These are phyloP conservation scores for Turritopsis dohrnii DNA, from an alignment of 30 jellyfish, hydroid and myxozoan species.

Conservation along the genomic window DNA sequence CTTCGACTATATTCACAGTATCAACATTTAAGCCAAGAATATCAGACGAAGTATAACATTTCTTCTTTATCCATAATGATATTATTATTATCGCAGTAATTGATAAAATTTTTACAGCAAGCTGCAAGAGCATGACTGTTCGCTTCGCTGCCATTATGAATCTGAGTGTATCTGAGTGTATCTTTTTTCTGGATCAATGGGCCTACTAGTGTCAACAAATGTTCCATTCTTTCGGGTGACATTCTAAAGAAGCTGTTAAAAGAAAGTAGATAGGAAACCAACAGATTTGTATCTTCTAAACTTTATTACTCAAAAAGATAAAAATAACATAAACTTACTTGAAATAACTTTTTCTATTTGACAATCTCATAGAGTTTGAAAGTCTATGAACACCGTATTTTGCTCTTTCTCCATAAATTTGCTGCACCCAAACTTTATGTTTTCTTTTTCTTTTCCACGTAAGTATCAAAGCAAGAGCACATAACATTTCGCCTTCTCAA, in stretches of 20 bases:
- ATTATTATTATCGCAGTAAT: not conserved
- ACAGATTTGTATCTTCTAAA: not conserved
- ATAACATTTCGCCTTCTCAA: not conserved
- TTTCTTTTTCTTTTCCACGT: not conserved
- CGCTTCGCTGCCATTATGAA: constrained; percentile 1
- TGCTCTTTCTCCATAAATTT: not conserved
- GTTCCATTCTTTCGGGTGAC: constrained; percentile 11
- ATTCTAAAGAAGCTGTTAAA: constrained; percentile 11
- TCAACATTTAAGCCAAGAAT: too few species aligned
- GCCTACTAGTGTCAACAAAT: constrained; percentile 3
- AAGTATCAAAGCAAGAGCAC: not conserved
- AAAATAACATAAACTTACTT: not conserved
- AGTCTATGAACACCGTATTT: constrained; percentile 4
- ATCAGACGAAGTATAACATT: too few species aligned
- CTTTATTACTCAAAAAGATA: not conserved
- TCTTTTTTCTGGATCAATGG: constrained; percentile 16
- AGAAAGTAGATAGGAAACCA: not conserved
- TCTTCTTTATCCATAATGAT: too few species aligned
- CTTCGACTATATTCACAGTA: too few species aligned
- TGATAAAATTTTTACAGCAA: not conserved
- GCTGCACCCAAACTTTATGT: not conserved
- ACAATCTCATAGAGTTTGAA: not conserved
- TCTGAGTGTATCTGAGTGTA: too few species aligned
- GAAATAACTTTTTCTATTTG: not conserved
- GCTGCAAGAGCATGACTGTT: constrained; percentile 14